phyloP scores from a whole-genome alignment of 1,140 invertebrate genomes.

The Maconellicoccus hirsutus region DNA sequence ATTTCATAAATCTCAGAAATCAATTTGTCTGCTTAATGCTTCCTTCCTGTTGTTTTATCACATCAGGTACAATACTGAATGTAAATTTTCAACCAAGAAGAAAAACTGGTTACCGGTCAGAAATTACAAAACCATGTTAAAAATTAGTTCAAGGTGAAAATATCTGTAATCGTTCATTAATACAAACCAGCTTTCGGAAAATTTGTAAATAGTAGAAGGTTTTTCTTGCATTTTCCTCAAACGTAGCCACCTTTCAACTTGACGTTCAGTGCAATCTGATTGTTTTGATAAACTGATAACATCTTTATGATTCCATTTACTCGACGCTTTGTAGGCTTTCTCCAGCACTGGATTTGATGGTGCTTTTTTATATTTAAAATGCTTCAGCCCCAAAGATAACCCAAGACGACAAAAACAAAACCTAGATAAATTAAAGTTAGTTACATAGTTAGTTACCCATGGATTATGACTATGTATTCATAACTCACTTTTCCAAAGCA shows the following conservation, averaged over 20 bases:
- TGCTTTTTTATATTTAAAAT: slow-evolving; percentile 59
- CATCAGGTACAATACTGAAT: no score
- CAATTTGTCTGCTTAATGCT: no score
- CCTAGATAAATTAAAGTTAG: slow-evolving; percentile 40
- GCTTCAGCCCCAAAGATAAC: slow-evolving; percentile 61
- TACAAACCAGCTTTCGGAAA: slow-evolving; percentile 66
- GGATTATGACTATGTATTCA: background rate
- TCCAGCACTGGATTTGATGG: slow-evolving; percentile 55
- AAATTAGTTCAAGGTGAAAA: no score
- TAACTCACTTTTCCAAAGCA: slow-evolving; percentile 64
- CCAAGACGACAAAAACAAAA: slow-evolving; percentile 66
- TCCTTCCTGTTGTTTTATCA: no score
- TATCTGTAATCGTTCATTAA: background rate
- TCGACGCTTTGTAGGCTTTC: slow-evolving; percentile 50
- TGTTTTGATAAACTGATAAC: slow-evolving; percentile 68
- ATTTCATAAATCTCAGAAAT: no score
- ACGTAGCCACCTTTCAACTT: slow-evolving; percentile 83
- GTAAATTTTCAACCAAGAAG: no score
- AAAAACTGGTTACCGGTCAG: no score
- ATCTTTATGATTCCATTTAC: slow-evolving; percentile 62
- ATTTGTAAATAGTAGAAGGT: slow-evolving; percentile 77
- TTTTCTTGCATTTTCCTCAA: slow-evolving; percentile 67
- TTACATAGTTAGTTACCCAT: background rate
- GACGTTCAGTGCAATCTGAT: slow-evolving; percentile 71
- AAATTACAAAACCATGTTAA: no score